Base-by-base conservation (phyloP, 35 echinoderm and acorn worm species). In the Holothuria glaberrima region DNA sequence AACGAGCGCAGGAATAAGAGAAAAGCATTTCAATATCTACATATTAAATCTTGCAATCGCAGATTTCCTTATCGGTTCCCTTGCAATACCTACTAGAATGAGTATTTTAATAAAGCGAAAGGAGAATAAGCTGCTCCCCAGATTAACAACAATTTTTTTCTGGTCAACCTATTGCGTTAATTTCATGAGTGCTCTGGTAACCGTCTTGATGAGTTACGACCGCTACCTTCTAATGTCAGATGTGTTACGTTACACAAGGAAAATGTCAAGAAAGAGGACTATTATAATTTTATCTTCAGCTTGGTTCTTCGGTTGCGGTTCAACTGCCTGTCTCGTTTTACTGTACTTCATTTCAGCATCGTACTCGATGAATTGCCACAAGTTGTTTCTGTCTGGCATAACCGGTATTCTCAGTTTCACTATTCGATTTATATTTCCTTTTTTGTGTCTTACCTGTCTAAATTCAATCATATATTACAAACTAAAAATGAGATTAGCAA, bases 11-110 rank as follows among this genome's bases (percentile, higher is more conserved):
- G 50, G 48, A 21, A 78, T 78, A 1, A 78, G 74, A 78, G 22
- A 48, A n/a, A 21, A 12, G 25, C 74, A 78, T 78, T 78, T 78
- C 20, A 78, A 78, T 52, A 21, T 78, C 24, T 78, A 78, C 38
- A 78, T 78, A 30, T 3, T 78, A 16, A 78, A 78, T 48, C 38
- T 78, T 22, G 74, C 74, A 12, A 48, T 48, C 2, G 35, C 38
- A 4, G 74, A 78, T 20, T 78, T 78, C 16, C 48, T 78, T 4
- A 78, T 56, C 4, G 74, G 74, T 26, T 48, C 50, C 21, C 3
- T 48, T 21, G 41, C 14, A 25, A 48, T 48, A 4, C 74, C 74
- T 13, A 16, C 25, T 1, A 16, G 50, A 24, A 22, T 78, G 44
- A 48, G 50, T 20, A 48, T 48, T 2, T 48, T 78, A 1, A 13